phyloP scores from a whole-genome alignment of 1,140 invertebrate species.

The Zaprionus tsacasi region DNA sequence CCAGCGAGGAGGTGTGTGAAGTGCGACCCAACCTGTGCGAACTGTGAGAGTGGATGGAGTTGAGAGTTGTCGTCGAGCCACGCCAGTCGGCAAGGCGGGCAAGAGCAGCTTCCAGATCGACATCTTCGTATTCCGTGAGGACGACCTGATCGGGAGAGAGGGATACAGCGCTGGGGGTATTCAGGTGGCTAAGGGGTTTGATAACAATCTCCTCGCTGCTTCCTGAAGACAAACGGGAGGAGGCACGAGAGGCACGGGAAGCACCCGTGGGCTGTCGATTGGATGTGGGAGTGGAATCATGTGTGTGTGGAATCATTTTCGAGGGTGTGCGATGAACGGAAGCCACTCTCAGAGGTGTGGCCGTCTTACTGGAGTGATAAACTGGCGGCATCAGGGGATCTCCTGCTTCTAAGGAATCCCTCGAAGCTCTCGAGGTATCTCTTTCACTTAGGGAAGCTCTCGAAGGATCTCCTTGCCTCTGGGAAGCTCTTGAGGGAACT shows the following conservation, averaged over 20 bases:
- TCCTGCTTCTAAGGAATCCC: no score
- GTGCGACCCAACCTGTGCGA: conserved; percentile 32
- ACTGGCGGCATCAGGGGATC: neutral
- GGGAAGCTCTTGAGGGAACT: neutral
- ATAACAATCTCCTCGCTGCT: conserved; percentile 60
- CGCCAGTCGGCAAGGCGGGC: conserved; percentile 55
- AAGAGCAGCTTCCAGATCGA: conserved; percentile 62
- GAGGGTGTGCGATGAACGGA: neutral
- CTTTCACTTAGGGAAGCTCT: neutral
- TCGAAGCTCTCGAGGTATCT: neutral
- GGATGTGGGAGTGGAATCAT: neutral
- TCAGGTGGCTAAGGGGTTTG: conserved; percentile 56
- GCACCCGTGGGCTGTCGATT: conserved; percentile 8
- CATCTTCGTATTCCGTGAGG: conserved; percentile 53
- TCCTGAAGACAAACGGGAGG: conserved; percentile 43
- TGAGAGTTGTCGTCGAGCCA: conserved; percentile 47
- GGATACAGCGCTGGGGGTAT: conserved; percentile 59
- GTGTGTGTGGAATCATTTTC: neutral
- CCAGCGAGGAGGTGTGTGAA: conserved; percentile 24
- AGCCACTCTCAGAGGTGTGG: neutral
- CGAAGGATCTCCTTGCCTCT: no score
- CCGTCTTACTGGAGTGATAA: neutral
- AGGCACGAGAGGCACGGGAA: conserved; percentile 33
- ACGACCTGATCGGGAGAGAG: conserved; percentile 60
- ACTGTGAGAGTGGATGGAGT: conserved; percentile 49